A percentile compares a stretch with the other conserved stretches of the same genome.
These are phyloP conservation scores for Philypnodon macrostomus DNA, from an alignment of 2,797 vertebrate species.

Conservation along the genomic window DNA sequence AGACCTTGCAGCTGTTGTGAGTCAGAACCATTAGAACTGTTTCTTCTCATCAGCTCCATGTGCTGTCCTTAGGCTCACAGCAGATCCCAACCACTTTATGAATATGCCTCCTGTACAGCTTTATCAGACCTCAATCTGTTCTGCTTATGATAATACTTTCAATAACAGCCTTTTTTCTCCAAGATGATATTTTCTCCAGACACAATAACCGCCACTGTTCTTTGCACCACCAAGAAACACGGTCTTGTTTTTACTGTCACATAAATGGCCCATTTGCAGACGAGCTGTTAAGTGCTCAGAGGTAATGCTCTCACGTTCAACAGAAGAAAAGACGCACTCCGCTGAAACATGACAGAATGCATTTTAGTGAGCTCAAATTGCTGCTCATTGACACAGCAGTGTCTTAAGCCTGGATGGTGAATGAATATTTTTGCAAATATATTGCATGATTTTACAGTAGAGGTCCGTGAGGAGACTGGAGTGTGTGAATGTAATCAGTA, in stretches of 20 bases:
- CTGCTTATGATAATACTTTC: constrained; percentile 33
- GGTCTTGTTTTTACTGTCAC: constrained; percentile 40
- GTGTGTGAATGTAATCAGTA: constrained; percentile 54
- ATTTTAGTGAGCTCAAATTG: constrained; percentile 65
- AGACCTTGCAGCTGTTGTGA: too few species aligned
- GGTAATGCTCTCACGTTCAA: constrained; percentile 50
- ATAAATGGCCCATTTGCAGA: constrained; percentile 52
- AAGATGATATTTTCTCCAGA: constrained; percentile 44
- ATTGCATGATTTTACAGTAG: constrained; percentile 78
- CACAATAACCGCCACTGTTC: constrained; percentile 32
- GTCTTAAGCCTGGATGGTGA: constrained; percentile 67
- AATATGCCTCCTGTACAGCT: constrained; percentile 65
- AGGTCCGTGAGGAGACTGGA: constrained; percentile 44
- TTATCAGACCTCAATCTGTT: constrained; percentile 31
- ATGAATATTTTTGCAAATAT: constrained; percentile 79
- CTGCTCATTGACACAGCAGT: constrained; percentile 64
- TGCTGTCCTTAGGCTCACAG: constrained; percentile 37
- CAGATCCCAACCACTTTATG: too few species aligned
- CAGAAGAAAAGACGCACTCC: constrained; percentile 41
- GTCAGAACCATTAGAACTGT: too few species aligned
- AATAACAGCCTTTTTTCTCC: constrained; percentile 39
- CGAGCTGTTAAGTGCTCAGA: constrained; percentile 57
- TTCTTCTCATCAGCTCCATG: constrained; percentile 1
- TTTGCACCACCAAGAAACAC: constrained; percentile 20
- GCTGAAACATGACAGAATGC: constrained; percentile 51